Evolutionary conservation across 2,113 vertebrate species (phyloP), one percentile per base, ranked within the genome.

Genomic region (Trematomus loennbergii): DNA sequence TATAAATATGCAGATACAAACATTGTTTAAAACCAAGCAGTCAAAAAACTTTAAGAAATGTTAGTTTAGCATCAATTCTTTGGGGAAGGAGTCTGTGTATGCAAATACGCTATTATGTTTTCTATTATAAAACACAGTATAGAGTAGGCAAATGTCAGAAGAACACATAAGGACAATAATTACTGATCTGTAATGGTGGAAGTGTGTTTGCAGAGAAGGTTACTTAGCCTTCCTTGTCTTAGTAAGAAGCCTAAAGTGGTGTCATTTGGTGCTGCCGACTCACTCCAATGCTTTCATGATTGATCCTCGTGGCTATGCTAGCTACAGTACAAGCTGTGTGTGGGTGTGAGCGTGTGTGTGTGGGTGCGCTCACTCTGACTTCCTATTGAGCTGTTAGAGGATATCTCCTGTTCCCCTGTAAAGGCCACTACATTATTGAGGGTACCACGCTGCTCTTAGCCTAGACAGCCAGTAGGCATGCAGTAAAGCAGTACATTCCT

Each of bases 391-490:
- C 79, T 75, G 75, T 84, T 83, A 70, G 58, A 87, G 77, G 67
- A 85, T 84, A 62, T 78, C 63, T 78, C 53, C 57, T 62, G 57
- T 79, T 78, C 71, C 43, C 16, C 25, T 57, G 59, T 69, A 83
- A 83, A 83, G 72, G 86, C 68, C 79, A 82, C 65, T 82, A 77
- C 74, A 79, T 86, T 84, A 77, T 74, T 79, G 75, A 77, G 72
- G 57, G 74, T 58, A 40, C 57, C 43, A 63, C 22, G 46, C 74
- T 76, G 70, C 76, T 79, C 13, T 25, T 46, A 58, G 75, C 15
- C 63, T 61, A 11, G 16, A 68, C 71, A 60, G 64, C 65, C 65
- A 49, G 18, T 69, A 50, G 70, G 69, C 79, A 70, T 65, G 52
- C 36, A 73, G 40, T 67, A 63, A 64, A 76, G 53, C 46, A 73